Base-by-base conservation (phyloP, 2,888 invertebrate species). In the Camponotus fellah region DNA sequence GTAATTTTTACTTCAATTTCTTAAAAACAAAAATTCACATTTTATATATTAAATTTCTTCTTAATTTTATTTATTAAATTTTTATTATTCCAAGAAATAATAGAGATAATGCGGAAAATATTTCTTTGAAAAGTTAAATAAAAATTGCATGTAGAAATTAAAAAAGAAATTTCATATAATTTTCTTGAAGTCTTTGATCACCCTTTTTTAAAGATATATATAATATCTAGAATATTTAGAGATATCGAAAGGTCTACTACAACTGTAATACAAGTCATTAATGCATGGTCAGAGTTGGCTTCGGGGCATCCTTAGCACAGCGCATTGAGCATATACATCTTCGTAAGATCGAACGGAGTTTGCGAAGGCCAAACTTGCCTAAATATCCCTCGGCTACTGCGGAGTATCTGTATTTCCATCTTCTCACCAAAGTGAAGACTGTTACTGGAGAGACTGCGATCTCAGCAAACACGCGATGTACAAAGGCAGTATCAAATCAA, bases 281-380 rank as follows among this genome's bases (percentile, higher is more conserved):
- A 80, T 80, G 62, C 60, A 80, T 79, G 46, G 69, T 46, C 71
- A 80, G 43, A 72, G 46, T 46, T 49, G 79, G 58, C 49, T 60
- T 46, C 14, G 46, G 71, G 60, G 46, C 12, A 80, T 71, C 71
- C 46, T 71, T 49, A 46, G 37, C 40, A 43, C 37, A 43, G 14
- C 43, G n/a, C 56, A 77, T 56, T 32, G 32, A 34, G 71, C 69
- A 71, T 46, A 60, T 46, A 69, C 71, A 60, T 79, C 60, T 71
- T 60, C 60, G 71, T 46, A 71, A 60, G 71, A 60, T 79, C 60
- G 71, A 69, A 80, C 71, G 46, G 60, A 80, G 71, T 80, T 80
- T 71, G 46, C 71, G 37, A 37, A 80, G 71, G 46, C 71, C 46
- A 40, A 79, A 79, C 79, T 80, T 80, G 71, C 71, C 46, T 71